Base-by-base conservation (phyloP, 2,113 vertebrate genomes). In the Oplegnathus fasciatus region DNA sequence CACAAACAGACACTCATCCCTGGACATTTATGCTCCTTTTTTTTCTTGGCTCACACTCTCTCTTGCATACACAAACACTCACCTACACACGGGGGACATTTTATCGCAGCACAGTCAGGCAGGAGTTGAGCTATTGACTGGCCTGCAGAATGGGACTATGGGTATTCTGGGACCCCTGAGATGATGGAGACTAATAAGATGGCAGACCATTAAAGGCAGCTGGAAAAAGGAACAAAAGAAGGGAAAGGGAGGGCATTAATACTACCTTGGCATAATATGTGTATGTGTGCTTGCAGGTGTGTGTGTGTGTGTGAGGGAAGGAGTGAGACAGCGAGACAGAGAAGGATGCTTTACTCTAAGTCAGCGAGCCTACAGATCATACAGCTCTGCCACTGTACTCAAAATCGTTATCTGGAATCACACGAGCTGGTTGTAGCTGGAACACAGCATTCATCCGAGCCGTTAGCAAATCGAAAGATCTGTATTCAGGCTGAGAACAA, bases 141-240 rank as follows among this genome's bases (percentile, higher is more conserved):
- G 52, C 54, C 85, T 76, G 62, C 69, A 84, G 70, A 85, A 75
- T 65, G 40, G 71, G 70, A 62, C 74, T 78, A 61, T 73, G 77
- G 75, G 82, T 80, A 84, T 83, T 78, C 66, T 76, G 54, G 54
- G 62, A 77, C 73, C n/a, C 22, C 5, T 60, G 71, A 84, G 80
- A 89, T 86, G 74, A 83, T 86, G 75, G n/a, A 72, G 64, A 81
- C 76, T 87, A 91, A 91, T 86, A 83, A 78, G 52, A 86, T 74
- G 71, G 82, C 62, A 82, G 64, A 75, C 34, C 30, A 91, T 93
- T 89, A 87, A 90, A 78, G 78, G 67, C 46, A 60, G 42, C 4
- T 3, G 2, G 52, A 57, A 58, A 74, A 67, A 64, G 62, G 80
- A 79, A 79, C 75, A 83, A 68, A 82, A 30, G 40, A 78, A 20